Percentiles rank a stretch among this genome's conserved stretches.
phyloP scores from a whole-genome alignment of 2,113 vertebrate genomes.

The Dasyurus viverrinus region DNA sequence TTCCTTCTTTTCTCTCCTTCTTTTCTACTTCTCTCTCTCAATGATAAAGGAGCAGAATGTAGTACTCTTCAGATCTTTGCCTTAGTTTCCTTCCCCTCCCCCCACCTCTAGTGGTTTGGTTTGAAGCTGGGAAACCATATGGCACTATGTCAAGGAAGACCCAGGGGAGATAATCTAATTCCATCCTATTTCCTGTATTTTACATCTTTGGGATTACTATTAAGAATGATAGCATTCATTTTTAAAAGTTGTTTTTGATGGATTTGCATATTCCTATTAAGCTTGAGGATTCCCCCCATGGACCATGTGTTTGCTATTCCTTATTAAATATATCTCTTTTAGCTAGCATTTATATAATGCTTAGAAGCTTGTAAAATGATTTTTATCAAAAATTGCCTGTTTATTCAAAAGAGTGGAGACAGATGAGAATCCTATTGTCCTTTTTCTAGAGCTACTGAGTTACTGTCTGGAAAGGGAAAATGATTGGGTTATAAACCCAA shows the following conservation, averaged over 20 bases:
- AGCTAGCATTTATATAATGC: background rate
- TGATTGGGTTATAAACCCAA: background rate
- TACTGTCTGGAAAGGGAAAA: background rate
- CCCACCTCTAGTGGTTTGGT: background rate
- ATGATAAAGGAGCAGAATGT: background rate
- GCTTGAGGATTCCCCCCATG: background rate
- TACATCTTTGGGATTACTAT: background rate
- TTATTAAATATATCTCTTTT: background rate
- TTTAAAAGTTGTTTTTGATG: background rate
- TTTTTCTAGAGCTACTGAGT: background rate
- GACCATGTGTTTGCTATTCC: background rate
- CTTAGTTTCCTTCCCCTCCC: background rate
- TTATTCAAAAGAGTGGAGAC: background rate
- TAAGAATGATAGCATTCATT: background rate
- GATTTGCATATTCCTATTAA: background rate
- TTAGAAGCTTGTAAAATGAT: background rate
- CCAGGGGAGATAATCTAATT: background rate
- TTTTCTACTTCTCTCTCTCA: background rate
- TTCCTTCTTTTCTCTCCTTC: background rate
- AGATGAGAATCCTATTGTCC: background rate
- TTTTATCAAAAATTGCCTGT: background rate
- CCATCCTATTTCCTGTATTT: background rate
- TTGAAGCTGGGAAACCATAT: background rate
- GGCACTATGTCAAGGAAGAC: background rate
- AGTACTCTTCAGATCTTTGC: background rate